Evolutionary conservation across 2,888 invertebrate species (phyloP), one percentile per base, ranked within the genome.

Genomic region (Tipula helvola): DNA sequence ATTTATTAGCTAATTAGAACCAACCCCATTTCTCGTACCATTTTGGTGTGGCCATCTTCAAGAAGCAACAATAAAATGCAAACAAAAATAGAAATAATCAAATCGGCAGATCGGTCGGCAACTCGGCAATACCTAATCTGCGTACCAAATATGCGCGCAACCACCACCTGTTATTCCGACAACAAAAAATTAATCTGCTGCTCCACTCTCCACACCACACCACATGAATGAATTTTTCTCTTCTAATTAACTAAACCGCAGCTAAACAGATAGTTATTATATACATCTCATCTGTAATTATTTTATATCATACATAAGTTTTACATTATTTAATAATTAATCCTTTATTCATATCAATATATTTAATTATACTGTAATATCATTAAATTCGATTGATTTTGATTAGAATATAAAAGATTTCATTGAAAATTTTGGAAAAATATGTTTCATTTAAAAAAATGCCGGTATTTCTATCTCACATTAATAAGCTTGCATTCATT

Each of bases 391-490:
- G 71, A 71, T 71, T 71, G 28, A 71, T 18, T 71, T 71, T 71
- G 71, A 71, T 71, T 71, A 28, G 10, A 71, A 28, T 71, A 71
- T 28, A 71, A 71, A 28, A 71, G 71, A 71, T 71, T 71, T 71
- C 71, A 71, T 71, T 28, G 12, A 71, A 28, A 71, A 57, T 71
- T 71, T 28, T 28, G 10, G 10, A 10, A 71, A 71, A 71, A 71
- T 71, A 71, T 71, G 71, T 39, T 84, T 12, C n/a, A 16, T 8
- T 5, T 84, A 84, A 36, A 84, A 39, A 39, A 84, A 84, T 84
- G 84, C 84, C 84, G 84, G 84, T 84, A 84, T 84, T 84, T 84
- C 84, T 16, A 39, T 84, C 39, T 39, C 84, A 84, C 16, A 39
- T 41, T 39, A 84, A 13, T 13, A 10, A 28, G 28, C n/a, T 8